Percentiles rank a stretch among this genome's conserved stretches.
Evolutionary conservation across 2,888 invertebrate species (phyloP).

Genomic region (Eustalomyia histrio): DNA sequence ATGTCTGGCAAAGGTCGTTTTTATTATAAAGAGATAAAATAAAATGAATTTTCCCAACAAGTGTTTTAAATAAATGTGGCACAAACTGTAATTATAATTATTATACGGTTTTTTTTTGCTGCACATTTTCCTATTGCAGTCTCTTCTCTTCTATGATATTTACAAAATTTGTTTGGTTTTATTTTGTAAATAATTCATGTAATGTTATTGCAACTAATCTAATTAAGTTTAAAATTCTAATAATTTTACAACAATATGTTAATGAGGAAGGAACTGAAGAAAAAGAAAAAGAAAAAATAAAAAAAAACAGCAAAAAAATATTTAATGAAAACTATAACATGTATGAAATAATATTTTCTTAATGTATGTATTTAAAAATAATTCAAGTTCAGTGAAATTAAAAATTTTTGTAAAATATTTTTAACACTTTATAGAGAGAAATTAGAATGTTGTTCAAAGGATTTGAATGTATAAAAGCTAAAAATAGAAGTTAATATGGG

Average conservation of each 20-base stretch:
- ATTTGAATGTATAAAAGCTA: too few species aligned
- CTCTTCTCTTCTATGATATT: too few species aligned
- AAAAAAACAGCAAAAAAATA: too few species aligned
- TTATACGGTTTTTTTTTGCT: neutral
- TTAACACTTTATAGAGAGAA: too few species aligned
- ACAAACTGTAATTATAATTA: conserved; percentile 20
- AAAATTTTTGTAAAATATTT: neutral
- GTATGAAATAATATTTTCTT: conserved; percentile 8
- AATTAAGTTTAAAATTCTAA: conserved; percentile 42
- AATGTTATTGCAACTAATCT: conserved; percentile 36
- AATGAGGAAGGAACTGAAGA: conserved; percentile 29
- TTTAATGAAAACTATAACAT: conserved; percentile 16
- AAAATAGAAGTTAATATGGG: too few species aligned
- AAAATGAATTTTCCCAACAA: conserved; percentile 43
- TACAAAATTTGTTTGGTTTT: neutral
- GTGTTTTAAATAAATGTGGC: conserved; percentile 45
- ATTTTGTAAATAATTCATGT: conserved; percentile 2
- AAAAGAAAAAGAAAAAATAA: conserved; percentile 3
- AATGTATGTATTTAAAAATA: conserved; percentile 10
- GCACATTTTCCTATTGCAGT: conserved; percentile 4
- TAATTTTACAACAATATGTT: conserved; percentile 48
- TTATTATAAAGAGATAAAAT: conserved; percentile 27
- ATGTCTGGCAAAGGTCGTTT: conserved; percentile 56
- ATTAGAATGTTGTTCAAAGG: neutral
- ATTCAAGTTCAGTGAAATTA: conserved; percentile 37